Conservation (phyloP, 2,113 vertebrate species). For the Rhinopomastus cyanomelas region DNA sequence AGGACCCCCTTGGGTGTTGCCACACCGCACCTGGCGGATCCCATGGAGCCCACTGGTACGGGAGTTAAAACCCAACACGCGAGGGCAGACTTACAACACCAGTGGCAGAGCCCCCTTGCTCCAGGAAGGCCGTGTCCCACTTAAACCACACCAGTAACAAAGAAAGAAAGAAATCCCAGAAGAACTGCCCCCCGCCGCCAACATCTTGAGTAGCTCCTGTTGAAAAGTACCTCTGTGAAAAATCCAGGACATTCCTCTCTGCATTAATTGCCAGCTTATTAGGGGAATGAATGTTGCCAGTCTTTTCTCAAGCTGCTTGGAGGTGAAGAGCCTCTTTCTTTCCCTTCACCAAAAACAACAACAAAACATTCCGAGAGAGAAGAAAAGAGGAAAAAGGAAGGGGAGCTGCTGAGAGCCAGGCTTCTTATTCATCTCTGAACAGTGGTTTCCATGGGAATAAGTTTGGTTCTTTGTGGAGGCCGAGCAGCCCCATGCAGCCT, state of each 20-base stretch:
- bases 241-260: slow-evolving; percentile 51
- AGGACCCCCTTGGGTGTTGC: not conserved
- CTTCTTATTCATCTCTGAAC: slow-evolving; percentile 53
- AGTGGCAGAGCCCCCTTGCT: slow-evolving; percentile 1
- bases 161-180: not conserved
- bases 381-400: slow-evolving; percentile 65
- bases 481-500: slow-evolving; percentile 21
- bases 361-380: slow-evolving; percentile 68
- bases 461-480: slow-evolving; percentile 65
- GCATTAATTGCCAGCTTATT: slow-evolving; percentile 63
- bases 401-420: slow-evolving; percentile 59
- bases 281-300: slow-evolving; percentile 42
- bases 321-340: slow-evolving; percentile 51
- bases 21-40: not conserved
- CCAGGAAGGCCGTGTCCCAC: not conserved
- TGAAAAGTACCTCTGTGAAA: slow-evolving; percentile 47
- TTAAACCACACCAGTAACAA: not conserved
- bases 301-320: slow-evolving; percentile 40
- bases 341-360: slow-evolving; percentile 52
- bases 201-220: slow-evolving; percentile 38
- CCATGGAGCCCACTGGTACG: not conserved
- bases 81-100: slow-evolving; percentile 62
- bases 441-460: slow-evolving; percentile 78
- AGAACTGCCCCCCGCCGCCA: not conserved
- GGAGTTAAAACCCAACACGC: slow-evolving; percentile 48